Evolutionary conservation across 1,140 invertebrate species (phyloP).

Genomic region (Copidosoma floridanum): DNA sequence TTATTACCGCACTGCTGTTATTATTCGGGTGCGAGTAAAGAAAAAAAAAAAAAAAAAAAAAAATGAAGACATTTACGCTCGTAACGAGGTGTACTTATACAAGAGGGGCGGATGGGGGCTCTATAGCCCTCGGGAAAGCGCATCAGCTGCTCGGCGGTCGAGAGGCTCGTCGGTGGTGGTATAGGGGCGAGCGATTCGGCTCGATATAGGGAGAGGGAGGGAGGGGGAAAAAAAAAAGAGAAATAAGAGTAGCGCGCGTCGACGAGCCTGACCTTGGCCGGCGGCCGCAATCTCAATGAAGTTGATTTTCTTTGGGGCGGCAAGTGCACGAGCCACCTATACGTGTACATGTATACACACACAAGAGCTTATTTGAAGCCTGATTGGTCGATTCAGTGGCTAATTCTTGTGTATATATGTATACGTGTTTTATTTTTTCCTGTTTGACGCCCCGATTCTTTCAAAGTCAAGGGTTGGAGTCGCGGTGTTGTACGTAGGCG

Average conservation of each 20-base stretch:
- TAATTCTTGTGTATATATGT: no score
- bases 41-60: no score
- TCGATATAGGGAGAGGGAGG: no score
- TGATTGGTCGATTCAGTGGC: conserved; percentile 12
- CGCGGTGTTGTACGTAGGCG: no score
- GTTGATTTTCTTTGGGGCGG: conserved; percentile 14
- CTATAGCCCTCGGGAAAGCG: not conserved
- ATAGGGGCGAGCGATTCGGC: not conserved
- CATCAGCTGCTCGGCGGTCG: conserved; percentile 17
- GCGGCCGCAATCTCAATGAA: not conserved
- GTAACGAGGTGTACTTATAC: no score
- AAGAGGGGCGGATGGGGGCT: no score
- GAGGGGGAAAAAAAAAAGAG: not conserved
- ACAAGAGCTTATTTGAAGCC: conserved; percentile 3
- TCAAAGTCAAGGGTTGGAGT: conserved; percentile 13
- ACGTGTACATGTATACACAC: no score
- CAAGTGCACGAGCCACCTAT: not conserved
- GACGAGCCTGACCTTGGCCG: conserved; percentile 10
- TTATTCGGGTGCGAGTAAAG: no score
- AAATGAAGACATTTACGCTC: no score
- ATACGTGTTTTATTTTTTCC: not conserved
- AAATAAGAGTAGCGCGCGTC: not conserved
- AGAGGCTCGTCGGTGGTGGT: no score
- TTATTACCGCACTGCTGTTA: no score
- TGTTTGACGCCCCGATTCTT: no score